A percentile compares a stretch with the other conserved stretches of the same genome.
phyloP scores from a whole-genome alignment of 2,888 invertebrate genomes.

The Podotricha telesiphe region DNA sequence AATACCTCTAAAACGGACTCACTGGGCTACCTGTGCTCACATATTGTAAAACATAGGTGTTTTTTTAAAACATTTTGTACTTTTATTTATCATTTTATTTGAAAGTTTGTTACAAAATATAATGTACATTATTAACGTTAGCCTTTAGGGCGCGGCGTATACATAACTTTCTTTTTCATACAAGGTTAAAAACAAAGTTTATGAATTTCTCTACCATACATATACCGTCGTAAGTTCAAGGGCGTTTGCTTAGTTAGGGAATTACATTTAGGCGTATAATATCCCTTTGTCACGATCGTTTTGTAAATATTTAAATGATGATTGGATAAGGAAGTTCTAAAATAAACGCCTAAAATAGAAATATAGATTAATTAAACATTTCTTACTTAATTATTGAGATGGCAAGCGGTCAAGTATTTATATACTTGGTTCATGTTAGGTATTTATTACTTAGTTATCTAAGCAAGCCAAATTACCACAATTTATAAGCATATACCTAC shows the following conservation, averaged over 20 bases:
- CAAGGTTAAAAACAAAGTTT: constrained; percentile 26
- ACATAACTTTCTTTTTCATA: constrained; percentile 19
- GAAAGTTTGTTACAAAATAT: not conserved
- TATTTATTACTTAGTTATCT: too few relatives aligned
- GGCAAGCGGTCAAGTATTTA: too few relatives aligned
- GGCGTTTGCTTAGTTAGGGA: constrained; percentile 15
- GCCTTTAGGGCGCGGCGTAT: constrained; percentile 20
- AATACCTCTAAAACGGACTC: too few relatives aligned
- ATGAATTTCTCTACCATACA: constrained; percentile 21
- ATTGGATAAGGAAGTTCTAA: not conserved
- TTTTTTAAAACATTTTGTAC: too few relatives aligned
- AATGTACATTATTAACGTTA: constrained; percentile 23
- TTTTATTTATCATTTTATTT: not conserved
- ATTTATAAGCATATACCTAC: too few relatives aligned
- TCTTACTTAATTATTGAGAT: not conserved
- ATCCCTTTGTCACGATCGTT: constrained; percentile 25
- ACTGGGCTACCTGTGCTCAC: too few relatives aligned
- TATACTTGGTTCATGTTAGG: too few relatives aligned
- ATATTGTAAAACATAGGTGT: too few relatives aligned
- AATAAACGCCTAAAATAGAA: not conserved
- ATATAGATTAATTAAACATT: not conserved
- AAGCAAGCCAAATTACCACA: too few relatives aligned
- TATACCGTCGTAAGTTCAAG: constrained; percentile 15
- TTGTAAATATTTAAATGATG: not conserved
- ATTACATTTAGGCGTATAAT: constrained; percentile 19